Evolutionary conservation across 2,113 vertebrate genomes (phyloP), one percentile per base, ranked within the genome.

Genomic region (Neolamprologus hecqui): DNA sequence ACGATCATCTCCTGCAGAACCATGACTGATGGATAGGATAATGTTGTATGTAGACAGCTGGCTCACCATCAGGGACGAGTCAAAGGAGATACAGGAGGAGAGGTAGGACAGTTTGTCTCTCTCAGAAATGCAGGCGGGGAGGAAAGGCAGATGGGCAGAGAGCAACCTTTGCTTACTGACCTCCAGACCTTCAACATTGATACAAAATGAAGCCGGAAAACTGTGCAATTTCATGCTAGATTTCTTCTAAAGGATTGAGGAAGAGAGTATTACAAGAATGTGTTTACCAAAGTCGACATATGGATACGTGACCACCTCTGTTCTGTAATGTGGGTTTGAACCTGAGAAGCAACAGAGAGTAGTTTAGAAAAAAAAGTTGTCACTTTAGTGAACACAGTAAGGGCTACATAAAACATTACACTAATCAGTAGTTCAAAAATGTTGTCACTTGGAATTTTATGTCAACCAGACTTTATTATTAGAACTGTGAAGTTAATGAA

Each of bases 141-240:
- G 96, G 85, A 97, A 97, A 37, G 97, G 96, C 83, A 99, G 96
- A 89, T 97, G 95, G 91, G 97, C 96, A 55, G 97, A 97, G 57
- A 99, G 93, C 5, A 99, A 96, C 31, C 98, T 97, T 92, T 98
- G 98, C 91, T 98, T 99, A 90, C 98, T 96, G 70, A 98, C 96
- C 93, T 98, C 97, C 84, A 98, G 87, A 86, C 97, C 96, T 97
- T 89, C 23, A 88, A 84, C 84, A 79, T 83, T 1, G 5, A 91
- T 19, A 26, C 7, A 33, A 28, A 83, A 82, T 79, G 9, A 82
- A 14, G 2, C 19, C 2, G 3, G 51, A 85, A 79, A 87, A 85
- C 28, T 13, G 33, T 23, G 6, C 3, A 23, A 60, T 4, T 77
- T 4, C 35, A 54, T 17, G 6, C 6, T 57, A 45, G 55, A 33